Evolutionary conservation across 92 coral and sea anemone genomes (phyloP).

Genomic region (Epizoanthus scotinus): DNA sequence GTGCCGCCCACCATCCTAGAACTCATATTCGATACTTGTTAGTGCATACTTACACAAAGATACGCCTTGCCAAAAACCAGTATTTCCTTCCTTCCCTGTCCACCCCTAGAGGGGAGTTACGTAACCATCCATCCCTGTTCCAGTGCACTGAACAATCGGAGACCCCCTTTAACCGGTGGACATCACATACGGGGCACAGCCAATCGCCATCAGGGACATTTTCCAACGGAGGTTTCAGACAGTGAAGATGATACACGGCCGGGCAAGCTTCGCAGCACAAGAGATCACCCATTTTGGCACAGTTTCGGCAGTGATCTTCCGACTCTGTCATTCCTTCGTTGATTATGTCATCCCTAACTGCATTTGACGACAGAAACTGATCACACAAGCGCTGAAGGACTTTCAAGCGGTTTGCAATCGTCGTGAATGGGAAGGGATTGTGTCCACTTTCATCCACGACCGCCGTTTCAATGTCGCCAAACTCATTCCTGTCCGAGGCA

Average conservation of each 20-base stretch:
- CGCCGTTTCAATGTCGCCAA: constrained; percentile 67
- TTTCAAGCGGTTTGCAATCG: constrained; percentile 72
- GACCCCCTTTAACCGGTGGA: constrained; percentile 90
- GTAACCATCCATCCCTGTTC: constrained; percentile 84
- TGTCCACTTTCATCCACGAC: constrained; percentile 59
- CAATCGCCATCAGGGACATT: constrained; percentile 98
- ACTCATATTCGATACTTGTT: not conserved
- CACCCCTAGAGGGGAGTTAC: constrained; percentile 90
- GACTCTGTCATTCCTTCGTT: constrained; percentile 96
- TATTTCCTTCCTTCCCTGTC: constrained; percentile 97
- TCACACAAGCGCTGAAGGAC: constrained; percentile 92
- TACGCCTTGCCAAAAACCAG: constrained; percentile 92
- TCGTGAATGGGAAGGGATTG: constrained; percentile 78
- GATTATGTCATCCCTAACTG: constrained; percentile 90
- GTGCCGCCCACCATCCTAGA: not conserved
- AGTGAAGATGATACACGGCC: constrained; percentile 97
- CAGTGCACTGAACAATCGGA: constrained; percentile 86
- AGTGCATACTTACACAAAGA: constrained; percentile 88
- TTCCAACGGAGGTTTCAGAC: constrained; percentile 97
- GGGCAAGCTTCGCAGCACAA: constrained; percentile 98
- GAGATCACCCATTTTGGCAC: constrained; percentile 97
- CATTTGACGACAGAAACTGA: constrained; percentile 88
- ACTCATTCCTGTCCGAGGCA: constrained; percentile 78
- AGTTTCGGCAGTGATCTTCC: constrained; percentile 96
- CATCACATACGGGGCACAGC: constrained; percentile 97